A percentile compares a stretch with the other conserved stretches of the same genome.
Conservation (phyloP, 2,888 invertebrate species). For the Campoplex capitator region DNA sequence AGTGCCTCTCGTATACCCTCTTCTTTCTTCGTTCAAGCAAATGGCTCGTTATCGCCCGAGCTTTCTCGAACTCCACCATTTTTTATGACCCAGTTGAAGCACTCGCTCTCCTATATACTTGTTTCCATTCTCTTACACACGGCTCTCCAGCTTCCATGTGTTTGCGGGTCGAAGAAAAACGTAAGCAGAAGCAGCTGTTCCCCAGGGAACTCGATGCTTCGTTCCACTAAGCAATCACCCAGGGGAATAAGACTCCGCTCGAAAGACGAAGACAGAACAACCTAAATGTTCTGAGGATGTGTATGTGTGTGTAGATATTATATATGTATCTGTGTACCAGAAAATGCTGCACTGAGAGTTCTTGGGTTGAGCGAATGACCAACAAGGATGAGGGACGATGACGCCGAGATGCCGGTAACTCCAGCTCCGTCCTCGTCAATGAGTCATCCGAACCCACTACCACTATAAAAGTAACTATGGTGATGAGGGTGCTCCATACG, state of each 20-base stretch:
- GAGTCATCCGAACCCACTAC: constrained; percentile 66
- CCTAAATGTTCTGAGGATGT: constrained; percentile 68
- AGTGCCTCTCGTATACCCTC: not conserved
- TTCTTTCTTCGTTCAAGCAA: constrained; percentile 17
- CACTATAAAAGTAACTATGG: constrained; percentile 14
- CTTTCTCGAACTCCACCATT: constrained; percentile 55
- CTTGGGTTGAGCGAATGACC: constrained; percentile 57
- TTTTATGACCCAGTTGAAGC: constrained; percentile 42
- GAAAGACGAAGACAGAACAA: constrained; percentile 37
- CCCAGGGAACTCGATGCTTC: constrained; percentile 57
- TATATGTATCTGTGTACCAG: not conserved
- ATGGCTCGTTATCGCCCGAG: constrained; percentile 42
- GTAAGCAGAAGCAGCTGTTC: constrained; percentile 70
- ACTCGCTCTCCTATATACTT: not conserved
- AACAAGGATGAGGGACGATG: constrained; percentile 28
- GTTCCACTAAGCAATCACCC: constrained; percentile 45
- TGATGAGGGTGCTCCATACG: constrained; percentile 33
- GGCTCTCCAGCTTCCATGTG: constrained; percentile 10
- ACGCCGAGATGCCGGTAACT: constrained; percentile 25
- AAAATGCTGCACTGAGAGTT: constrained; percentile 46
- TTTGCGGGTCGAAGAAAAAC: constrained; percentile 35
- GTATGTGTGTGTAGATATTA: constrained; percentile 16
- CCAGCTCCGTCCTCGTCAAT: constrained; percentile 44
- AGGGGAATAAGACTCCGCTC: constrained; percentile 37
- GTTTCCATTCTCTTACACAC: not conserved